Evolutionary conservation across 2,797 vertebrate genomes (phyloP).

Genomic region (Thalassophryne amazonica): DNA sequence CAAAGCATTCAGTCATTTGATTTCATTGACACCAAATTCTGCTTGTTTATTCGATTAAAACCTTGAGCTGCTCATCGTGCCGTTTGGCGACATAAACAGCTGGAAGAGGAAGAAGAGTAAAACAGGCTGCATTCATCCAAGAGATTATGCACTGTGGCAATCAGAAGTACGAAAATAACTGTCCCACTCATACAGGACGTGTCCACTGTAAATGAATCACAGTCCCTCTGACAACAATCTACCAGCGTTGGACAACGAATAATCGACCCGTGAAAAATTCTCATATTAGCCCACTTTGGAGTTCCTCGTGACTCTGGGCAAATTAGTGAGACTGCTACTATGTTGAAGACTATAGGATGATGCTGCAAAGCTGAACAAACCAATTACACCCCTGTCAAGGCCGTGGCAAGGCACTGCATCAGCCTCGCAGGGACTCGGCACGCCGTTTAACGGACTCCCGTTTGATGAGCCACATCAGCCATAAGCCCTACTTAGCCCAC

Average conservation of each 20-base stretch:
- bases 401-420: constrained; percentile 45
- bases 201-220: constrained; percentile 50
- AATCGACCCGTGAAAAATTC: constrained; percentile 31
- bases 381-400: constrained; percentile 58
- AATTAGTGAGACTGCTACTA: constrained; percentile 29
- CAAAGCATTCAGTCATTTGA: no score
- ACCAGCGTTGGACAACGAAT: constrained; percentile 36
- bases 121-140: neutral
- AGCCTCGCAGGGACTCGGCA: constrained; percentile 41
- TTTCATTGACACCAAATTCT: constrained; percentile 18
- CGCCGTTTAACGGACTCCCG: constrained; percentile 20
- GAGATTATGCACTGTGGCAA: constrained; percentile 10
- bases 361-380: constrained; percentile 54
- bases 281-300: constrained; percentile 38
- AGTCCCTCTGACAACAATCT: constrained; percentile 7
- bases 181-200: constrained; percentile 12
- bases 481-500: constrained; percentile 8
- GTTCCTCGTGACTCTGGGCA: constrained; percentile 34
- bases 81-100: constrained; percentile 3
- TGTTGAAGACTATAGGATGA: constrained; percentile 47
- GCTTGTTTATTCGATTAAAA: constrained; percentile 29
- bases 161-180: constrained; percentile 16
- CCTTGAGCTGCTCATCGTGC: constrained; percentile 4
- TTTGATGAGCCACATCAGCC: constrained; percentile 29
- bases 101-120: constrained; percentile 7